phyloP scores from a whole-genome alignment of 2,888 invertebrate species.

The Oligia fasciuncula region DNA sequence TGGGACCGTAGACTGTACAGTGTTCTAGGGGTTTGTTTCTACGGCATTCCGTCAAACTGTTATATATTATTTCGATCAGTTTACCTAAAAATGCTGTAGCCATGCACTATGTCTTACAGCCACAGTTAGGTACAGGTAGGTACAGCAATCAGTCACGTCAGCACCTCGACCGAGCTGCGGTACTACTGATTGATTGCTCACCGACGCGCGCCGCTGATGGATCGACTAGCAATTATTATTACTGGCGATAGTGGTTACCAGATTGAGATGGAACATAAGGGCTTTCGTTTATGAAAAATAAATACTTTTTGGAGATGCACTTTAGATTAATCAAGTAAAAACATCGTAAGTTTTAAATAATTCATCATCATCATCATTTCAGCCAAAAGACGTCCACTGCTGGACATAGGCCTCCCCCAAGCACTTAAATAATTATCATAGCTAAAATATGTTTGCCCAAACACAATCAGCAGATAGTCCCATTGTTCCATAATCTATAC shows the following conservation, averaged over 20 bases:
- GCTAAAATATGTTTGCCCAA: background rate
- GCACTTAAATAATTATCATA: background rate
- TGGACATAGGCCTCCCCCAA: too few species aligned
- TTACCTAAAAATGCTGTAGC: background rate
- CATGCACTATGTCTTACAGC: background rate
- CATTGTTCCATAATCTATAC: too few species aligned
- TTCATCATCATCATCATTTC: too few species aligned
- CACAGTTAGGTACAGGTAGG: background rate
- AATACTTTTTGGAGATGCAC: background rate
- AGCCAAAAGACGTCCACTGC: too few species aligned
- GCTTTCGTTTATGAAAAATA: background rate
- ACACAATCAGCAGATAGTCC: background rate
- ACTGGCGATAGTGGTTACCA: constrained; percentile 14
- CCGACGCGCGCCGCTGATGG: constrained; percentile 26
- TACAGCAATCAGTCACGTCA: constrained; percentile 37
- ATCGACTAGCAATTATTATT: constrained; percentile 19
- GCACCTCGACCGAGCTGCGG: constrained; percentile 7
- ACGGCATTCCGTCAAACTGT: background rate
- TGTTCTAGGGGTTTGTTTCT: background rate
- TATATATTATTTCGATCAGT: background rate
- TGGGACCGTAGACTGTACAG: background rate
- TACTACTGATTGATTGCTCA: constrained; percentile 44
- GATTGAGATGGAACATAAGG: constrained; percentile 6
- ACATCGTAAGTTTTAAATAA: too few species aligned
- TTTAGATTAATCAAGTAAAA: background rate